phyloP scores from a whole-genome alignment of 1,140 invertebrate genomes.

The Neotoxoptera formosana region DNA sequence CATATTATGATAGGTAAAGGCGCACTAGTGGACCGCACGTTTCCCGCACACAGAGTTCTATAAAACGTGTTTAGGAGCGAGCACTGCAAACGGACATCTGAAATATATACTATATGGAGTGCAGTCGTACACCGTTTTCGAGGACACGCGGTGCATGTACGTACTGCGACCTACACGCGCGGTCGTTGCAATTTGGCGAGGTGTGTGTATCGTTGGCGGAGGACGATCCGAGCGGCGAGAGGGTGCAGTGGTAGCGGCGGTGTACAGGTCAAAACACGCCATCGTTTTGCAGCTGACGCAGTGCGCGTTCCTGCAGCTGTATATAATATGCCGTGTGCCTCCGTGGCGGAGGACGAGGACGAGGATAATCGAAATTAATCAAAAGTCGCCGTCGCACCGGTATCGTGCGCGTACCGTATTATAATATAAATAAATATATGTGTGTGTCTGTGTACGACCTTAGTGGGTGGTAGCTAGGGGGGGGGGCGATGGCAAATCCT shows the following conservation, averaged over 20 bases:
- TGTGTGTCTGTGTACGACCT: no score
- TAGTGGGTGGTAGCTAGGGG: not conserved
- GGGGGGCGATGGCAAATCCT: not conserved
- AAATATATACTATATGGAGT: no score
- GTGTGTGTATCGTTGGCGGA: not conserved
- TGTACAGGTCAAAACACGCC: slow-evolving; percentile 27
- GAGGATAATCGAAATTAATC: slow-evolving; percentile 51
- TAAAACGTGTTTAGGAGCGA: no score
- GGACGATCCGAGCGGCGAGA: not conserved
- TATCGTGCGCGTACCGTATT: not conserved
- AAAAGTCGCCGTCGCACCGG: slow-evolving; percentile 9
- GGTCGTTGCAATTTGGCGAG: no score
- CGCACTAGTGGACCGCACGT: no score
- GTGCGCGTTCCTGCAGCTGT: not conserved
- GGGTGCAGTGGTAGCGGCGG: no score
- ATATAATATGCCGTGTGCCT: no score
- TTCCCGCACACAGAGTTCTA: no score
- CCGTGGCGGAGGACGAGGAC: not conserved
- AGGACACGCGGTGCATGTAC: no score
- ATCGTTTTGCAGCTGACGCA: slow-evolving; percentile 37
- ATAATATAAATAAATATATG: not conserved
- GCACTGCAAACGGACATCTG: no score
- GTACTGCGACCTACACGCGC: not conserved
- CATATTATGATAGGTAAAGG: no score
- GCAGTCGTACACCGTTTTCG: no score